phyloP scores from a whole-genome alignment of 2,797 vertebrate species.

The Paramormyrops hopkinsi region DNA sequence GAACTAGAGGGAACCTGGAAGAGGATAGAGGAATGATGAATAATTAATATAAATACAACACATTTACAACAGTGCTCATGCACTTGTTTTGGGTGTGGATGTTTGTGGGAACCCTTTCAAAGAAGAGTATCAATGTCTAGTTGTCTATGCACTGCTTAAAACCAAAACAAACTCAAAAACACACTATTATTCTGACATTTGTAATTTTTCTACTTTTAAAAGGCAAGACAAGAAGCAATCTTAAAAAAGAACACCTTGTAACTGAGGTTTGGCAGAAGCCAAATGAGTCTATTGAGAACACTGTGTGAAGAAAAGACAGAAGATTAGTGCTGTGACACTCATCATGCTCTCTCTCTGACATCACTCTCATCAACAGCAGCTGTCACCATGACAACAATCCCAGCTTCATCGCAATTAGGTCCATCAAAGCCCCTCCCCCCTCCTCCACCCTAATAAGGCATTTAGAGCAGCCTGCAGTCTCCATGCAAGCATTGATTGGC shows the following conservation, averaged over 20 bases:
- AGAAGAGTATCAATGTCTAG: neutral
- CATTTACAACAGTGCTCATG: neutral
- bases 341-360: neutral
- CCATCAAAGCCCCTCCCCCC: neutral
- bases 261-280: neutral
- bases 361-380: neutral
- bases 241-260: neutral
- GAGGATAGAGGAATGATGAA: neutral
- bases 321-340: neutral
- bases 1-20: neutral
- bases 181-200: neutral
- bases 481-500: neutral
- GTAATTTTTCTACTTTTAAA: neutral
- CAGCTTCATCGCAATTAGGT: neutral
- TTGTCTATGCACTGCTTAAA: neutral
- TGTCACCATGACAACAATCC: neutral
- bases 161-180: neutral
- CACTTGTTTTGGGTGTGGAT: neutral
- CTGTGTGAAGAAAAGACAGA: neutral
- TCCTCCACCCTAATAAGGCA: neutral
- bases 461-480: neutral
- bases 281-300: neutral
- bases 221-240: neutral
- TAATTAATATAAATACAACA: neutral
- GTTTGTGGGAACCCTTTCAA: neutral